These are phyloP conservation scores for Petrocephalus microphthalmus DNA, from an alignment of 2,113 vertebrate species.

Conservation along the genomic window DNA sequence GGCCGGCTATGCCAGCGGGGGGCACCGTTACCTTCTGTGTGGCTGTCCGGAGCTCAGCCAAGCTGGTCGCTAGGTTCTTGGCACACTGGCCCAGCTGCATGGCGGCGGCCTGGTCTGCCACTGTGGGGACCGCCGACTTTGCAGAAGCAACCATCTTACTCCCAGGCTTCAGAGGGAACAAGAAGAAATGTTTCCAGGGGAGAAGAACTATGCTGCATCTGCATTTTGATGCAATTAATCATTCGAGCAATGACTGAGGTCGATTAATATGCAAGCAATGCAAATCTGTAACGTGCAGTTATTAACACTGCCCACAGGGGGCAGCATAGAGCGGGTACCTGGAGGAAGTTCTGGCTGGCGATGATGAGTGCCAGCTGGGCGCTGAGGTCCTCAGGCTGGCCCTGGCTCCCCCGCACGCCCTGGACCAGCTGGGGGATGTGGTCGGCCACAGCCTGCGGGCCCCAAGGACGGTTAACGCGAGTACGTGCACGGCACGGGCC, in stretches of 20 bases:
- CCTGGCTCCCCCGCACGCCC: slow-evolving; percentile 89
- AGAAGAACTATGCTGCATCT: neutral
- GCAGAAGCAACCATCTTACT: slow-evolving; percentile 96
- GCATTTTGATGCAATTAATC: neutral
- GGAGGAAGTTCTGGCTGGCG: slow-evolving; percentile 93
- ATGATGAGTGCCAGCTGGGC: slow-evolving; percentile 90
- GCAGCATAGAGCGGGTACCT: slow-evolving; percentile 58
- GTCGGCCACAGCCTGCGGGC: slow-evolving; percentile 80
- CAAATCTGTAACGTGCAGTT: slow-evolving; percentile 7
- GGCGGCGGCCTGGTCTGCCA: slow-evolving; percentile 89
- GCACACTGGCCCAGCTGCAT: slow-evolving; percentile 97
- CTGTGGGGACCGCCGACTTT: slow-evolving; percentile 90
- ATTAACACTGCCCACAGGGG: neutral
- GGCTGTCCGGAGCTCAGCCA: slow-evolving; percentile 86
- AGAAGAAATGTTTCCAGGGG: slow-evolving; percentile 10
- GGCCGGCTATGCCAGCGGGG: neutral
- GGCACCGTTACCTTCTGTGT: slow-evolving; percentile 77
- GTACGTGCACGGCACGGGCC: neutral
- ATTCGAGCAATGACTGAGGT: neutral
- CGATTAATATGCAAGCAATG: neutral
- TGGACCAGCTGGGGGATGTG: slow-evolving; percentile 93
- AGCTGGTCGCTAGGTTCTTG: slow-evolving; percentile 91
- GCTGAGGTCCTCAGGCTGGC: slow-evolving; percentile 86
- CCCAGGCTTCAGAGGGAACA: slow-evolving; percentile 68
- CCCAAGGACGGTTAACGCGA: neutral